A percentile compares a stretch with the other conserved stretches of the same genome.
Evolutionary conservation across 2,797 vertebrate species (phyloP).

Genomic region (Oreochromis grahami): DNA sequence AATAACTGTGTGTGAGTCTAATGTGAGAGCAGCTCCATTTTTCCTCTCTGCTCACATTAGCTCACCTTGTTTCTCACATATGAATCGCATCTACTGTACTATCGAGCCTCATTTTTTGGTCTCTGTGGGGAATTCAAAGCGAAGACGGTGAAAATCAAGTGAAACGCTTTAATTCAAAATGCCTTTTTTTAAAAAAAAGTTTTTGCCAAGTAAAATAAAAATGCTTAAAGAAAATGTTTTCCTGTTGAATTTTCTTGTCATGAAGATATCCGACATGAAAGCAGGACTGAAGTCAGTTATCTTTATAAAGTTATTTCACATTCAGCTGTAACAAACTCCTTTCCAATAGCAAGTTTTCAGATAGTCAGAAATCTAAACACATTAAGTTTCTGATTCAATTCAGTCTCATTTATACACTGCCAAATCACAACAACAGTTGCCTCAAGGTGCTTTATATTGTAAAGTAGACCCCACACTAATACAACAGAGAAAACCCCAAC

Average conservation of each 20-base stretch:
- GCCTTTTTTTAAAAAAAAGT: not conserved
- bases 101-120: slow-evolving; percentile 29
- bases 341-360: not conserved
- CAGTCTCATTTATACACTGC: not conserved
- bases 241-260: not conserved
- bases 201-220: slow-evolving; percentile 20
- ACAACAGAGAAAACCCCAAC: not conserved
- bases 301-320: not conserved
- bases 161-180: not conserved
- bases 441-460: not conserved
- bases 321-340: not conserved
- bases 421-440: not conserved
- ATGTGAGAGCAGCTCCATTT: not conserved
- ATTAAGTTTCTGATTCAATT: not conserved
- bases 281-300: not conserved
- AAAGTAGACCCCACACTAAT: not conserved
- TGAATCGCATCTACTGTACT: slow-evolving; percentile 30
- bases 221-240: not conserved
- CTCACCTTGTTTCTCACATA: not conserved
- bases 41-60: not conserved
- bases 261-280: not conserved
- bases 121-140: slow-evolving; percentile 23
- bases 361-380: not conserved
- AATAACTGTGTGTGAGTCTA: not conserved
- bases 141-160: not conserved